These are phyloP conservation scores for Acanthosepion esculentum DNA, from an alignment of 2,888 invertebrate genomes.

Conservation along the genomic window DNA sequence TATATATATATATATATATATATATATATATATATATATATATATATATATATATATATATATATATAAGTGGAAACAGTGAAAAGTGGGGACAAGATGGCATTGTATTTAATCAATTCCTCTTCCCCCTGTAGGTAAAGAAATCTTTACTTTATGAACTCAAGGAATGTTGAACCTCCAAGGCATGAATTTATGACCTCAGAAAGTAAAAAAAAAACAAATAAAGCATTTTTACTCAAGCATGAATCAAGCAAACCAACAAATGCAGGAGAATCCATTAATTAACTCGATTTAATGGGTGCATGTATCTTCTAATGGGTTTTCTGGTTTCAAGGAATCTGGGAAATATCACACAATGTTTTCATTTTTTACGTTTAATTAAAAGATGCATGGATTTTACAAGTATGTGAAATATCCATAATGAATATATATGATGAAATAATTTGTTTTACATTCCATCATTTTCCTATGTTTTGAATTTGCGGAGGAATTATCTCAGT, in stretches of 20 bases:
- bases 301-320: not conserved
- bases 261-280: not conserved
- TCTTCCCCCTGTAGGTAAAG: no score
- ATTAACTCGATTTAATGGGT: not conserved
- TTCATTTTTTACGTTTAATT: no score
- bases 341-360: no score
- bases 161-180: not conserved
- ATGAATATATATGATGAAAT: no score
- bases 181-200: not conserved
- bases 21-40: constrained; percentile 33
- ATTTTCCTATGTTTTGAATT: no score
- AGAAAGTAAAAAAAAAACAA: not conserved
- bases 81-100: not conserved
- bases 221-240: not conserved
- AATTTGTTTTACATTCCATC: no score
- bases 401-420: no score
- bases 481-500: no score
- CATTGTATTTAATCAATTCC: not conserved
- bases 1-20: constrained; percentile 33
- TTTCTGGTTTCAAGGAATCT: no score
- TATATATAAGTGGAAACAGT: not conserved
- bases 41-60: not conserved
- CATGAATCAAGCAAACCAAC: not conserved
- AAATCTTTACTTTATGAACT: not conserved
- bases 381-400: no score